These are phyloP conservation scores for Perca schrenkii DNA, from an alignment of 2,113 vertebrate genomes.

Conservation along the genomic window DNA sequence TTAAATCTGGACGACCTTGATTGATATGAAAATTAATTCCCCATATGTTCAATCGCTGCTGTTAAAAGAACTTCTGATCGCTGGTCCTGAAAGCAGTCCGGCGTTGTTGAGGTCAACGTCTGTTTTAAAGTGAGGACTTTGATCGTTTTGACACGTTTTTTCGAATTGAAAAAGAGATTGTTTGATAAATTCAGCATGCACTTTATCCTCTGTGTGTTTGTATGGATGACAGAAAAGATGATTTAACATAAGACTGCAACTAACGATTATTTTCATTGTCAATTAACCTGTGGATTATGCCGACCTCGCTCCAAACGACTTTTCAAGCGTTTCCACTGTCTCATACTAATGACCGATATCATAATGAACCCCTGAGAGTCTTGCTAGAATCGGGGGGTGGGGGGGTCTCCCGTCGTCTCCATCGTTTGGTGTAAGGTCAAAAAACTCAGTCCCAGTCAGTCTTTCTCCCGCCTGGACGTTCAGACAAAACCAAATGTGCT, in stretches of 20 bases:
- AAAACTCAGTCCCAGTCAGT: too few species aligned
- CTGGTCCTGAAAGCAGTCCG: background rate
- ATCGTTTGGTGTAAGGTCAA: too few species aligned
- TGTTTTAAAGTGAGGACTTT: background rate
- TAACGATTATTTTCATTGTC: too few species aligned
- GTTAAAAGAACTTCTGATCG: background rate
- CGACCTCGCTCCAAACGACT: too few species aligned
- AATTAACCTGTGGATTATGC: too few species aligned
- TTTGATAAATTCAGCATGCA: background rate
- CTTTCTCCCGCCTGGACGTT: too few species aligned
- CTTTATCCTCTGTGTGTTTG: background rate
- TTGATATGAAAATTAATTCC: slow-evolving; percentile 40
- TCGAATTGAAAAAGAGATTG: background rate
- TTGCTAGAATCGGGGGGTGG: too few species aligned
- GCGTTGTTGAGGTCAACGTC: background rate
- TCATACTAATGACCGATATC: too few species aligned
- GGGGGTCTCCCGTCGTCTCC: too few species aligned
- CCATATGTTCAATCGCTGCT: background rate
- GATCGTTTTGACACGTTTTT: background rate
- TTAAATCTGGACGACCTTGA: slow-evolving; percentile 18
- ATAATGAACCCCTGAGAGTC: too few species aligned
- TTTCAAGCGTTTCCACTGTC: too few species aligned
- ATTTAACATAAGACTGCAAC: background rate
- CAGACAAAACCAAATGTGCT: too few species aligned
- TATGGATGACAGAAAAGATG: background rate